A percentile compares a stretch with the other conserved stretches of the same genome.
Evolutionary conservation across 2,888 invertebrate genomes (phyloP).

Genomic region (Tetragnatha montana): DNA sequence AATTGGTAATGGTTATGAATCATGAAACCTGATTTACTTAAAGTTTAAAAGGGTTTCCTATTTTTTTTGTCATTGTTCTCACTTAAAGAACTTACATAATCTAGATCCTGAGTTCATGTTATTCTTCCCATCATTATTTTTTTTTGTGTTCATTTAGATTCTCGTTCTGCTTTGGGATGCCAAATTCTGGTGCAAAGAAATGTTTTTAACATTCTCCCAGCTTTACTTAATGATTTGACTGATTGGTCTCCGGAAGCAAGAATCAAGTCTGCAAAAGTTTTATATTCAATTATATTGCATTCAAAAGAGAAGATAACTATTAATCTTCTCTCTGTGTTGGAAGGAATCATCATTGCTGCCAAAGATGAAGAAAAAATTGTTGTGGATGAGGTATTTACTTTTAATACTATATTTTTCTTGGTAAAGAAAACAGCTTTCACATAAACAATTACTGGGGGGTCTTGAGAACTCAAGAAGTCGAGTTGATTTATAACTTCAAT

Average conservation of each 20-base stretch:
- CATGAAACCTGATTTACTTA: no score
- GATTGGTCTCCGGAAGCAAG: conserved; percentile 86
- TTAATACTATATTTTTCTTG: conserved; percentile 2
- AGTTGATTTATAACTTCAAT: no score
- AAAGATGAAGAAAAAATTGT: conserved; percentile 82
- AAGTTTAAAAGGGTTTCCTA: no score
- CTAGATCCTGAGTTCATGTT: no score
- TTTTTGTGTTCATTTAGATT: conserved; percentile 77
- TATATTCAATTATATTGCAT: conserved; percentile 84
- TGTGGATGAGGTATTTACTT: conserved; percentile 76
- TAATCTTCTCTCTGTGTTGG: conserved; percentile 81
- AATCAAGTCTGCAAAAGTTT: conserved; percentile 84
- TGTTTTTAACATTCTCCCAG: conserved; percentile 84
- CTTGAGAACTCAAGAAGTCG: no score
- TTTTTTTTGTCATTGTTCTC: no score
- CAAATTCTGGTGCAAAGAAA: conserved; percentile 86
- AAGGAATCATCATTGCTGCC: conserved; percentile 81
- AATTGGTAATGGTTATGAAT: no score
- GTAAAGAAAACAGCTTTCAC: no score
- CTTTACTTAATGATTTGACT: conserved; percentile 83
- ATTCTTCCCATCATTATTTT: no score
- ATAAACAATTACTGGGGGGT: no score
- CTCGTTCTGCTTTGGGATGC: conserved; percentile 91
- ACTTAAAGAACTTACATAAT: no score
- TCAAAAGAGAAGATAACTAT: conserved; percentile 85